Evolutionary conservation across 2,797 vertebrate genomes (phyloP), one percentile per base, ranked within the genome.

Genomic region (Parauchenoglanis punctatus): DNA sequence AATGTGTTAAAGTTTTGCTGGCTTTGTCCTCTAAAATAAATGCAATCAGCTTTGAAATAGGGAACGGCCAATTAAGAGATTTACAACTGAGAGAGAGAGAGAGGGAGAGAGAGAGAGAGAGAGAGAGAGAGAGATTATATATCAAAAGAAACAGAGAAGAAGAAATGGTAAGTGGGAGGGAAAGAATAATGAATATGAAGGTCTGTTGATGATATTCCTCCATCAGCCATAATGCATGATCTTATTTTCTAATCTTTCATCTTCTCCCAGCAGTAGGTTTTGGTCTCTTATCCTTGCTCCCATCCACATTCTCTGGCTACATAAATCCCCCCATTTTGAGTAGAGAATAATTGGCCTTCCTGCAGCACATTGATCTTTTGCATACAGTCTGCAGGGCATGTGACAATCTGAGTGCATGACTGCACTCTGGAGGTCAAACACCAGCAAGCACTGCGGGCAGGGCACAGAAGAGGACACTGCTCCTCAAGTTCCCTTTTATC

Each of bases 341-440:
- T 58, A 15, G 23, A 44, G 85, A 81, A 83, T 86, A 78, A 88
- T 87, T 83, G 28, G 86, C 84, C 84, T 85, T 61, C 81, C 84
- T 86, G 87, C 82, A 83, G 85, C 72, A 89, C 82, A 84, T 90
- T 90, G 84, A 89, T 82, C 87, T 89, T 87, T 88, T 89, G 58
- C 54, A 28, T 86, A 85, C 85, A 84, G 83, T 87, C 83, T 81
- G 25, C 61, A 46, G 85, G 87, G 87, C 87, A 88, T 90, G 89
- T 88, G 84, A 87, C 89, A 90, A 88, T 90, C 68, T 87, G 17
- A 61, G 56, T 86, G 87, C 81, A 86, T 89, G 87, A 90, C 82
- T 88, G 87, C 52, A 35, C 83, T 84, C 77, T 86, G 86, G 81
- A 88, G 81, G 88, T 83, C 88, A 87, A 85, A 90, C 70, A 86